phyloP scores from a whole-genome alignment of 2,797 vertebrate genomes.

The Crocidura indochinensis region DNA sequence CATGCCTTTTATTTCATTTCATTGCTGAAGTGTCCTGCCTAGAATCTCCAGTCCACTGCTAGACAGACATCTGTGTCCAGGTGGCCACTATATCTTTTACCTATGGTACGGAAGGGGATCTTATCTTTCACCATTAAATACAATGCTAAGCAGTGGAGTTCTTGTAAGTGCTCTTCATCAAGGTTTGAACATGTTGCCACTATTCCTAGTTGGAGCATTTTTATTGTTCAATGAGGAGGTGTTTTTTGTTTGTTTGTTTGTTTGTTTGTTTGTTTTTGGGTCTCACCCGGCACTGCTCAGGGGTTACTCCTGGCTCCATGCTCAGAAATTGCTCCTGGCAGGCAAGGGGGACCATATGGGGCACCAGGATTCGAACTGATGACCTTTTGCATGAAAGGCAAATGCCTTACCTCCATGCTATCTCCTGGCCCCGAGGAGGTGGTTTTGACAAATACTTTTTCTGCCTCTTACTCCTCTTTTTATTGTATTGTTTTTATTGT shows the following conservation, averaged over 20 bases:
- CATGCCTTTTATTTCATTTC: constrained; percentile 48
- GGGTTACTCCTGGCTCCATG: no score
- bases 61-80: background rate
- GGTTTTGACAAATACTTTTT: constrained; percentile 32
- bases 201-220: background rate
- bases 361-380: no score
- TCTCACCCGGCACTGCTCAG: no score
- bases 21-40: background rate
- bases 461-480: constrained; percentile 28
- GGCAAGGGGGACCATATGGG: no score
- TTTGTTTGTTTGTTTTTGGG: no score
- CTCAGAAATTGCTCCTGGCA: no score
- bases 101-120: background rate
- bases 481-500: constrained; percentile 50
- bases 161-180: background rate
- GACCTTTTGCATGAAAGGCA: no score
- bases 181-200: background rate
- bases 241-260: no score
- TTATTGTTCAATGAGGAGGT: background rate
- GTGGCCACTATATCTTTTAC: background rate
- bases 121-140: background rate
- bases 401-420: no score
- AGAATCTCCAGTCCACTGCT: background rate
- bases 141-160: background rate
- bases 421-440: no score